Evolutionary conservation across 2,888 invertebrate genomes (phyloP).

Genomic region (Mycalesis mineus): DNA sequence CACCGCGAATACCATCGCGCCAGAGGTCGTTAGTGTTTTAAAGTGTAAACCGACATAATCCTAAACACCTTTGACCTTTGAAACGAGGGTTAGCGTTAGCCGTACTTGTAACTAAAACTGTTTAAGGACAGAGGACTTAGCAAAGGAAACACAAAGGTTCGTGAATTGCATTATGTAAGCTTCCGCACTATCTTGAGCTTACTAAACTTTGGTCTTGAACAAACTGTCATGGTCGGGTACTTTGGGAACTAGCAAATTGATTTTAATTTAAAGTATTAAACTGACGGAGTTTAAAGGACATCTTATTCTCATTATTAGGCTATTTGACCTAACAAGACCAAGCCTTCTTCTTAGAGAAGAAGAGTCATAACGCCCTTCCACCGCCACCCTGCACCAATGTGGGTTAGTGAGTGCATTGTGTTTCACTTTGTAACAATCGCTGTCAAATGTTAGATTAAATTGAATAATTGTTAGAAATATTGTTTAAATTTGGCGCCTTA

Average conservation of each 20-base stretch:
- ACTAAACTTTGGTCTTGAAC: neutral
- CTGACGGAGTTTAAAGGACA: neutral
- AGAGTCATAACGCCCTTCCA: too few species aligned
- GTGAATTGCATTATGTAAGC: slow-evolving; percentile 5
- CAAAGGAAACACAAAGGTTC: neutral
- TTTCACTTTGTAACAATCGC: too few species aligned
- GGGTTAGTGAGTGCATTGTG: too few species aligned
- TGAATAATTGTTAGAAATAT: too few species aligned
- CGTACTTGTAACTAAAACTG: neutral
- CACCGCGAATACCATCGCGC: too few species aligned
- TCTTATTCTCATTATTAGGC: too few species aligned
- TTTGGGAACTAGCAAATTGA: slow-evolving; percentile 1
- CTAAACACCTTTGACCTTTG: neutral
- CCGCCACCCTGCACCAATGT: too few species aligned
- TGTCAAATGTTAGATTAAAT: too few species aligned
- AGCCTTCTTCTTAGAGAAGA: too few species aligned
- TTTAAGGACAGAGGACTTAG: slow-evolving; percentile 1
- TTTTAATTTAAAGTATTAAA: neutral
- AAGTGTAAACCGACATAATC: neutral
- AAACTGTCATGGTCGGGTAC: neutral
- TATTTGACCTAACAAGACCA: too few species aligned
- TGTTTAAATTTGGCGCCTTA: too few species aligned
- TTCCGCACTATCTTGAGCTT: neutral
- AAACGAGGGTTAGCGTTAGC: neutral
- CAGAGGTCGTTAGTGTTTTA: too few species aligned